Evolutionary conservation across 2,888 invertebrate genomes (phyloP), one percentile per base, ranked within the genome.

Genomic region (Melanargia galathea): DNA sequence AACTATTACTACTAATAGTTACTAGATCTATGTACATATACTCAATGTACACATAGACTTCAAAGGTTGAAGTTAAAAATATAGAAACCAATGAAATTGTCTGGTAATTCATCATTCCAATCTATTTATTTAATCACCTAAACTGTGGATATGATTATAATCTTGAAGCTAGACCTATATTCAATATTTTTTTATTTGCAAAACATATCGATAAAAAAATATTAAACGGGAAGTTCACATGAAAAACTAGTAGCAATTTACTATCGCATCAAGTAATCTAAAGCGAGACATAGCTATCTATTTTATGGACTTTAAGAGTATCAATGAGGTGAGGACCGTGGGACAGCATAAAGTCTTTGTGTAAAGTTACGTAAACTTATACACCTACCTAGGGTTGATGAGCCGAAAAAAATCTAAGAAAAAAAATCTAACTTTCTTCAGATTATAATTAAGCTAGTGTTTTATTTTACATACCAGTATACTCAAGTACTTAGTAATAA

Each of bases 341-440:
- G 60, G 69, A 69, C 63, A 64, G 59, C 56, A 46, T 24, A 20
- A 63, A 62, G 60, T 59, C 63, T 67, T 67, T 65, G 67, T 69
- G 60, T 60, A 43, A 63, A 65, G 55, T 70, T 66, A 65, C 66
- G 65, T 65, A 68, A 68, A 56, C 46, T 46, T 24, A 22, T 24
- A 22, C 13, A n/a, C n/a, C n/a, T 33, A 33, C 10, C 20, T 58
- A 58, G 58, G 58, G 58, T 22, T 58, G 48, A 7, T 18, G 6
- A 43, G 11, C 18, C 4, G 16, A 16, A 56, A 57, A 49, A 46
- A 33, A 33, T 33, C 1, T 11, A n/a, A n/a, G 7, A 30, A 30
- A 30, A 30, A 30, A 30, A 30, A 6, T 30, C 30, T 30, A 30
- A 6, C 0, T 30, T 7, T 6, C 30, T 30, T 7, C 30, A 6